Evolutionary conservation across 1,140 invertebrate species (phyloP).

Genomic region (Gyrodactylus bullatarudis): DNA sequence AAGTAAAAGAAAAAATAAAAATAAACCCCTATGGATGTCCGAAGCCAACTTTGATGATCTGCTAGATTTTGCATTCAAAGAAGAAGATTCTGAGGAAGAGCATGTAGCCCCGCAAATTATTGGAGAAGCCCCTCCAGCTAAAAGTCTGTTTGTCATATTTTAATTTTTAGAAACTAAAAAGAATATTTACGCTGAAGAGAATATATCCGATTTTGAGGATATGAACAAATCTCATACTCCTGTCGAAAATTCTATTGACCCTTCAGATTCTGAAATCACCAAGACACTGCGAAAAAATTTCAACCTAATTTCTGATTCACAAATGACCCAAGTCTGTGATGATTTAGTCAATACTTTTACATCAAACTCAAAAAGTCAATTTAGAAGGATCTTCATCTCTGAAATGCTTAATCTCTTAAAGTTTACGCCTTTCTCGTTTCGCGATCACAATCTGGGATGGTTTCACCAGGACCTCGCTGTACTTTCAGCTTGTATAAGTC

Average conservation of each 20-base stretch:
- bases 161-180: neutral
- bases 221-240: too few relatives aligned
- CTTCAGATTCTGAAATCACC: neutral
- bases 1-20: neutral
- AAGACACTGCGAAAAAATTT: neutral
- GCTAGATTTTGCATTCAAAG: neutral
- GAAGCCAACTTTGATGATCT: neutral
- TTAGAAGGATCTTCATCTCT: neutral
- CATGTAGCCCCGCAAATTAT: neutral
- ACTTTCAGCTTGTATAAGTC: neutral
- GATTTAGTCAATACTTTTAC: neutral
- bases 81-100: neutral
- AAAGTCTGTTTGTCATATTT: neutral
- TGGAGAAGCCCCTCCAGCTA: neutral
- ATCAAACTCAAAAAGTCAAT: neutral
- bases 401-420: neutral
- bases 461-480: neutral
- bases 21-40: neutral
- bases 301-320: neutral
- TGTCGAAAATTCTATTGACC: neutral
- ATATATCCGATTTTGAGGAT: neutral
- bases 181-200: neutral
- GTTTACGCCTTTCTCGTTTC: neutral
- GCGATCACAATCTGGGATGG: neutral
- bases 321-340: neutral